Percentiles rank a stretch among this genome's conserved stretches.
Conservation (phyloP, 2,888 invertebrate genomes). For the Drosophila heteroneura region DNA sequence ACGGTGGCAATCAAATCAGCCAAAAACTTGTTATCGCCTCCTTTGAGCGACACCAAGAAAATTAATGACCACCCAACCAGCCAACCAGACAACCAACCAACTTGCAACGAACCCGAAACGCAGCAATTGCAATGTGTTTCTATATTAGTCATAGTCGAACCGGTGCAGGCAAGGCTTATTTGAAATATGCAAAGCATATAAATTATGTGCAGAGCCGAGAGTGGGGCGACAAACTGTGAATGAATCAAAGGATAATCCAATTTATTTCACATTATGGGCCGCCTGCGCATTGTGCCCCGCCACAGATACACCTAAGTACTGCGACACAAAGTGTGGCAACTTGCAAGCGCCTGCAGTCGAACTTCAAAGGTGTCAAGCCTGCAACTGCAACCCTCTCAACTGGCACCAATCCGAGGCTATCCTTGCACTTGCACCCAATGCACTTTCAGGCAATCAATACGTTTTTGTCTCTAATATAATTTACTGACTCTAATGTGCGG, state of each 20-base stretch:
- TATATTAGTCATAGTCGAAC: constrained; percentile 1
- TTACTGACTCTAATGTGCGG: constrained; percentile 68
- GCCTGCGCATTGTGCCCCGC: constrained; percentile 61
- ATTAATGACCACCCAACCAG: constrained; percentile 69
- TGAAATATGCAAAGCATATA: constrained; percentile 81
- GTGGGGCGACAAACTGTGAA: constrained; percentile 76
- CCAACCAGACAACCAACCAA: constrained; percentile 48
- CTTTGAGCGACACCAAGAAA: constrained; percentile 78
- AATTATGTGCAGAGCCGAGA: constrained; percentile 71
- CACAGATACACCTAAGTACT: constrained; percentile 39
- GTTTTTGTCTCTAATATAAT: constrained; percentile 82
- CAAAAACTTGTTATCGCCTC: constrained; percentile 79
- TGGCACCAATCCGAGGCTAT: constrained; percentile 13
- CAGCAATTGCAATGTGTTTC: constrained; percentile 21
- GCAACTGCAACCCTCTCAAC: constrained; percentile 20
- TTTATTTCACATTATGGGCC: constrained; percentile 80
- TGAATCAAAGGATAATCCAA: constrained; percentile 85
- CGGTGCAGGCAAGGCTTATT: constrained; percentile 56
- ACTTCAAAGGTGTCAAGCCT: constrained; percentile 73
- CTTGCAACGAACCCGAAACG: constrained; percentile 12
- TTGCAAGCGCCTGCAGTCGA: constrained; percentile 33
- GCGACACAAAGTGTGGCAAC: constrained; percentile 53
- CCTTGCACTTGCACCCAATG: constrained; percentile 7
- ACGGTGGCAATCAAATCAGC: constrained; percentile 77
- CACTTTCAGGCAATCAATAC: constrained; percentile 77